Evolutionary conservation across 2,113 vertebrate species (phyloP).

Genomic region (Nerophis ophidion): DNA sequence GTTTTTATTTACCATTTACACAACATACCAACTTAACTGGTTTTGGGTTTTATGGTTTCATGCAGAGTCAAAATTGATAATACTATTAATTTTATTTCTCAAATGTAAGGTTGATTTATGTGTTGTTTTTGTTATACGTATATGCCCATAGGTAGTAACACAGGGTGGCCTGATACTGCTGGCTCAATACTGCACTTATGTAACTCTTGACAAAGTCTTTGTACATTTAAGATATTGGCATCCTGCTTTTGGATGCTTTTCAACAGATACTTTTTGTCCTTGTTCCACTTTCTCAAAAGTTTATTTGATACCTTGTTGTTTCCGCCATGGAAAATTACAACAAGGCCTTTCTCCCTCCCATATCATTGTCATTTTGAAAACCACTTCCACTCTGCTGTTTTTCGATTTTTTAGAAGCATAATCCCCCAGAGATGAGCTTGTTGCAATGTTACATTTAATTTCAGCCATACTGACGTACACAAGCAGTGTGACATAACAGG

Average conservation of each 20-base stretch:
- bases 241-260: not conserved
- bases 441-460: not conserved
- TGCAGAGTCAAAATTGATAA: not conserved
- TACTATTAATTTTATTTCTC: not conserved
- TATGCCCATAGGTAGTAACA: not conserved
- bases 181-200: not conserved
- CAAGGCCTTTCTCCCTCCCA: not conserved
- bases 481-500: constrained; percentile 4
- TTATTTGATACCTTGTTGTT: not conserved
- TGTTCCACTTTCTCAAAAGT: not conserved
- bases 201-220: not conserved
- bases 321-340: not conserved
- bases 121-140: not conserved
- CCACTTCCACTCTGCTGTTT: constrained; percentile 1
- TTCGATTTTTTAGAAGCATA: not conserved
- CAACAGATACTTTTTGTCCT: not conserved
- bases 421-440: not conserved
- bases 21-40: no score
- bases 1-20: no score
- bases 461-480: constrained; percentile 2
- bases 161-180: not conserved
- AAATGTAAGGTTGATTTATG: not conserved
- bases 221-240: not conserved
- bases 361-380: not conserved
- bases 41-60: no score